phyloP scores from a whole-genome alignment of 2,888 invertebrate species.

The Parasteatoda lunata region DNA sequence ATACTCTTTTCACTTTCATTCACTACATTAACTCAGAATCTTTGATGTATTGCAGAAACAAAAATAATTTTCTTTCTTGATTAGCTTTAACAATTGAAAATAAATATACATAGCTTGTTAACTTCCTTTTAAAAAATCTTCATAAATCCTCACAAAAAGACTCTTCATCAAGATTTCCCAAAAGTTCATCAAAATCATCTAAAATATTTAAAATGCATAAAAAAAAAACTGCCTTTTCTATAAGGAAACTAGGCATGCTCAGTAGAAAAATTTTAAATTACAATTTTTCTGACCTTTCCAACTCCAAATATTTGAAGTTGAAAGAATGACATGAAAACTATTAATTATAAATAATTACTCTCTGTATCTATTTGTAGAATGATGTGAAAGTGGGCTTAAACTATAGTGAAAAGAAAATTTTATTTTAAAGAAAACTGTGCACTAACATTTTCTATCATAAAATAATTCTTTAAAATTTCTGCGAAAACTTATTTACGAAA shows the following conservation, averaged over 20 bases:
- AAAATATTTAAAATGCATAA: background rate
- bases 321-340: too few relatives aligned
- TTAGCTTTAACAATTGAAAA: background rate
- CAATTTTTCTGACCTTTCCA: too few relatives aligned
- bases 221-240: background rate
- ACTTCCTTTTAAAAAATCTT: background rate
- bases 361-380: background rate
- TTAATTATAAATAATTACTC: too few relatives aligned
- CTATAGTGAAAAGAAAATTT: too few relatives aligned
- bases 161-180: conserved; percentile 49
- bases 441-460: background rate
- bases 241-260: background rate
- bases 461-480: too few relatives aligned
- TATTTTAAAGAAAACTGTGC: background rate
- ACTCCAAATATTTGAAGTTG: background rate
- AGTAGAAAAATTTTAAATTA: background rate
- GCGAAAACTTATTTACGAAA: too few relatives aligned
- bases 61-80: too few relatives aligned
- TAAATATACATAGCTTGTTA: background rate
- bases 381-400: background rate
- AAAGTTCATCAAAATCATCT: conserved; percentile 61
- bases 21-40: too few relatives aligned
- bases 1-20: too few relatives aligned
- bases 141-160: conserved; percentile 35
- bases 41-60: too few relatives aligned